Evolutionary conservation across 2,113 vertebrate genomes (phyloP).

Genomic region (Xenopus tropicalis): UCB_Xtro_10.0 CM004447.2:27638001-27638500

Average conservation of each 20-base stretch:
- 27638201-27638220: neutral
- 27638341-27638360: neutral
- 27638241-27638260: conserved; percentile 3
- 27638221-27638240: conserved; percentile 1
- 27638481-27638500: too few species aligned
- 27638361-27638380: neutral
- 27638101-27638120: conserved; percentile 18
- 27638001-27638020: too few species aligned
- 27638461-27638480: too few species aligned
- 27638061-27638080: conserved; percentile 5
- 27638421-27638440: too few species aligned
- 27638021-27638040: conserved; percentile 2
- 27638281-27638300: conserved; percentile 1
- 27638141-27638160: conserved; percentile 1
- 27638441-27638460: too few species aligned
- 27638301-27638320: neutral
- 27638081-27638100: conserved; percentile 23
- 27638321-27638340: neutral
- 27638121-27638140: conserved; percentile 14
- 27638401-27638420: too few species aligned
- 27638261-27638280: neutral
- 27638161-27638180: conserved; percentile 14
- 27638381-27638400: too few species aligned
- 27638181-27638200: conserved; percentile 2
- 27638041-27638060: conserved; percentile 15